These are phyloP conservation scores for Lepidothrix coronata DNA, from an alignment of 2,113 vertebrate genomes.

Conservation along the genomic window DNA sequence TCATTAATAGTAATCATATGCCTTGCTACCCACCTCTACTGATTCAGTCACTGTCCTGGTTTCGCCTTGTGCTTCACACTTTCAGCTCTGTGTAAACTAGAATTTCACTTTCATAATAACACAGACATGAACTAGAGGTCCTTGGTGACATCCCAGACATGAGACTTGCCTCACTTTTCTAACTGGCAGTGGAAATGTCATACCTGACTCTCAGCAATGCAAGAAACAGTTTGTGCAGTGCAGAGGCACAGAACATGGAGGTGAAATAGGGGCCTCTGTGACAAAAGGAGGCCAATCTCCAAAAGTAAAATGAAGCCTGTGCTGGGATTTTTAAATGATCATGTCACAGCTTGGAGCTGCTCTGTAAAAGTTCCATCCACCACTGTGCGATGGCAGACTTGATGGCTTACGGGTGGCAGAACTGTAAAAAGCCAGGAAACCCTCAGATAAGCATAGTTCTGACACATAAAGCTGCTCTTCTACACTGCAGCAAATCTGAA, in stretches of 20 bases:
- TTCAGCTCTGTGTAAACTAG: neutral
- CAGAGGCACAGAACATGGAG: neutral
- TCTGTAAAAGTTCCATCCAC: neutral
- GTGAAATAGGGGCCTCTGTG: neutral
- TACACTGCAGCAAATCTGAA: conserved; percentile 37
- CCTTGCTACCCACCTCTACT: neutral
- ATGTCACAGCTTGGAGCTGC: neutral
- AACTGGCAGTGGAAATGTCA: neutral
- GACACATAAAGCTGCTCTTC: conserved; percentile 51
- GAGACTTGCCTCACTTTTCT: neutral
- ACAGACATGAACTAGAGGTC: neutral
- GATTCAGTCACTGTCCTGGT: neutral
- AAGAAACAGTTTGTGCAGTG: fast-evolving
- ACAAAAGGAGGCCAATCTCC: neutral
- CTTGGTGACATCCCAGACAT: neutral
- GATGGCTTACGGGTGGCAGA: neutral
- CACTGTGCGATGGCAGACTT: neutral
- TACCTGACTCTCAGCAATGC: fast-evolving
- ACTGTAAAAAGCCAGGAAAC: conserved; percentile 60
- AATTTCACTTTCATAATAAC: neutral
- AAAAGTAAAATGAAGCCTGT: neutral
- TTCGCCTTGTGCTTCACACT: neutral
- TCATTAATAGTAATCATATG: too few relatives aligned
- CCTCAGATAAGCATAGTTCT: conserved; percentile 70
- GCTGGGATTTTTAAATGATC: neutral